Percentiles rank a stretch among this genome's conserved stretches.
Conservation (phyloP, 2,888 invertebrate species). For the Noctua comes region DNA sequence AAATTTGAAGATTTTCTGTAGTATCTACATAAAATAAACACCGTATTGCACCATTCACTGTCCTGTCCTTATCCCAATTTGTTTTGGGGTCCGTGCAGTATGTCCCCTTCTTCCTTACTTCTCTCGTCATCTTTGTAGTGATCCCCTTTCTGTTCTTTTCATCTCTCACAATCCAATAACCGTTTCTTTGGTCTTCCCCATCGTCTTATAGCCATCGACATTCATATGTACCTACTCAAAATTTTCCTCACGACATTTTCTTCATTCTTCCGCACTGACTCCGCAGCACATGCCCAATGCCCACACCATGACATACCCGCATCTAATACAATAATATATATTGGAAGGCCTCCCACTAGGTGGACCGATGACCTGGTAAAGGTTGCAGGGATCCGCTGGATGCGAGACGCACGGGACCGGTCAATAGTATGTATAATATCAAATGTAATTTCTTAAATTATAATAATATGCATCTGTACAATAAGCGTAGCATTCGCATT, state of each 20-base stretch:
- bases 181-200: neutral
- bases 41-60: neutral
- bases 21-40: neutral
- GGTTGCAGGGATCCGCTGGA: too few relatives aligned
- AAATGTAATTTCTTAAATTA: too few relatives aligned
- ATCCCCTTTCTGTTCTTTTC: neutral
- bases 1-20: neutral
- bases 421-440: too few relatives aligned
- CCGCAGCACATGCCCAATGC: too few relatives aligned
- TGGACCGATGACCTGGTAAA: too few relatives aligned
- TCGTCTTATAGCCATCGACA: neutral
- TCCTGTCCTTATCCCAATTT: too few relatives aligned
- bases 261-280: neutral
- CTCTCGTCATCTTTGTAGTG: neutral
- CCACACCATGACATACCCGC: neutral
- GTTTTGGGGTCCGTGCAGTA: neutral
- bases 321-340: neutral
- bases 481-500: too few relatives aligned
- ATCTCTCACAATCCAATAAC: neutral
- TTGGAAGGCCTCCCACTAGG: too few relatives aligned
- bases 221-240: neutral
- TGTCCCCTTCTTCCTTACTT: neutral
- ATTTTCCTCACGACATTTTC: neutral
- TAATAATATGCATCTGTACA: too few relatives aligned
- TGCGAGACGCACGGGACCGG: too few relatives aligned